Percentiles rank a stretch among this genome's conserved stretches.
Conservation (phyloP, 2,113 vertebrate genomes). For the Trogon surrucura region DNA sequence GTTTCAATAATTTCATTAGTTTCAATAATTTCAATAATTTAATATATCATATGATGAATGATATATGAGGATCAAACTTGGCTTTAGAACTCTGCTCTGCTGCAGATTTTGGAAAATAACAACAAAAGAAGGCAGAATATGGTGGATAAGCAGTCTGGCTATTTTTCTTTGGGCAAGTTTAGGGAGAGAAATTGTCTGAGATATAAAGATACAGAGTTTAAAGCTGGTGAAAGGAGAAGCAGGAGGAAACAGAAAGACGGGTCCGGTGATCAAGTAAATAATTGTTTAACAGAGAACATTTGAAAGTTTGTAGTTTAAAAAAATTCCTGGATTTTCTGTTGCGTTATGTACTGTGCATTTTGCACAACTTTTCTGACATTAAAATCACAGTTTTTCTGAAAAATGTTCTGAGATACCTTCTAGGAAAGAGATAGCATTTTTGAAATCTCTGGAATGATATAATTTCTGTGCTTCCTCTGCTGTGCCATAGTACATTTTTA, state of each 20-base stretch:
- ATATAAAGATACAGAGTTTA: background rate
- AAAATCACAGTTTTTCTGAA: background rate
- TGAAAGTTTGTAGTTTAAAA: background rate
- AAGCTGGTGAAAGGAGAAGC: background rate
- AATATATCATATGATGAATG: no score
- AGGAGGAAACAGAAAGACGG: background rate
- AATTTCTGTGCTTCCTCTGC: background rate
- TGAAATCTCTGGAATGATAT: background rate
- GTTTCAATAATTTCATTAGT: background rate
- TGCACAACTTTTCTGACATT: background rate
- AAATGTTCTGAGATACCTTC: background rate
- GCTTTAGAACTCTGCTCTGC: background rate
- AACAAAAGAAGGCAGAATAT: background rate
- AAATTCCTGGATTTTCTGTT: background rate
- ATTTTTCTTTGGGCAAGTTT: background rate
- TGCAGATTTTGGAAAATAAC: background rate
- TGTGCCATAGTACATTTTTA: conserved; percentile 6
- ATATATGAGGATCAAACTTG: background rate
- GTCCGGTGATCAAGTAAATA: background rate
- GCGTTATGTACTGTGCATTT: background rate
- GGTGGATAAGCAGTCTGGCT: rapidly evolving
- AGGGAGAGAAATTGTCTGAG: background rate
- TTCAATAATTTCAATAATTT: no score
- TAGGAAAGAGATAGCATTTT: background rate
- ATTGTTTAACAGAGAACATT: background rate